Conservation (phyloP, 1,140 invertebrate species). For the Melipona quadrifasciata region DNA sequence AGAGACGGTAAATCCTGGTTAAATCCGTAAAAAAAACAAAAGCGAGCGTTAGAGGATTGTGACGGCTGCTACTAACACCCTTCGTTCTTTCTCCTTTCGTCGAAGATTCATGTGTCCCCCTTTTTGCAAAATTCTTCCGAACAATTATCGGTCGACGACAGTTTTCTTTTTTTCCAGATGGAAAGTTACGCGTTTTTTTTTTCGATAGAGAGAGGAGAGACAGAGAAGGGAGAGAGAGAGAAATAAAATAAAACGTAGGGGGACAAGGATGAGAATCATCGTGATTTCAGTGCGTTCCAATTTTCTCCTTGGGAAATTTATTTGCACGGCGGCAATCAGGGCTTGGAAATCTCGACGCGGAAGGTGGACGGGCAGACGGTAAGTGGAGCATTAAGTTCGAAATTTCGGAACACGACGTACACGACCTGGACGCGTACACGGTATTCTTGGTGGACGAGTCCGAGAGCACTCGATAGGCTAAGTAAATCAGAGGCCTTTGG, state of each 20-base stretch:
- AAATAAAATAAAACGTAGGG: too few species aligned
- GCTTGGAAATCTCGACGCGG: constrained; percentile 24
- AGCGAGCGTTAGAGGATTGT: constrained; percentile 44
- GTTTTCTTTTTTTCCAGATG: too few species aligned
- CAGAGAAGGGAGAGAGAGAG: background rate
- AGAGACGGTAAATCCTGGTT: constrained; percentile 73
- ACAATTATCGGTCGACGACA: constrained; percentile 10
- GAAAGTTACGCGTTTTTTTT: background rate
- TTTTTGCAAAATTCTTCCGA: constrained; percentile 3
- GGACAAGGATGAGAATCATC: too few species aligned
- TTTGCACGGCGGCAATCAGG: constrained; percentile 28
- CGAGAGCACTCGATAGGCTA: constrained; percentile 76
- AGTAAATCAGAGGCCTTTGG: constrained; percentile 79
- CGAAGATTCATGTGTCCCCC: background rate
- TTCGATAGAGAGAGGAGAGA: background rate
- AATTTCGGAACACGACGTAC: constrained; percentile 59
- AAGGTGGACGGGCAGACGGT: constrained; percentile 51
- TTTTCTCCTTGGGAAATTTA: background rate
- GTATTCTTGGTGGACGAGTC: constrained; percentile 73
- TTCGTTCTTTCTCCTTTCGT: constrained; percentile 33
- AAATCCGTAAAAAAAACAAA: constrained; percentile 74
- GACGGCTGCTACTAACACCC: constrained; percentile 16
- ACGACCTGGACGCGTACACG: constrained; percentile 4
- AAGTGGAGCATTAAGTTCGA: constrained; percentile 67
- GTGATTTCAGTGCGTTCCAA: background rate